A percentile compares a stretch with the other conserved stretches of the same genome.
These are phyloP conservation scores for Colletes collaris DNA, from an alignment of 2,888 invertebrate genomes.

Conservation along the genomic window DNA sequence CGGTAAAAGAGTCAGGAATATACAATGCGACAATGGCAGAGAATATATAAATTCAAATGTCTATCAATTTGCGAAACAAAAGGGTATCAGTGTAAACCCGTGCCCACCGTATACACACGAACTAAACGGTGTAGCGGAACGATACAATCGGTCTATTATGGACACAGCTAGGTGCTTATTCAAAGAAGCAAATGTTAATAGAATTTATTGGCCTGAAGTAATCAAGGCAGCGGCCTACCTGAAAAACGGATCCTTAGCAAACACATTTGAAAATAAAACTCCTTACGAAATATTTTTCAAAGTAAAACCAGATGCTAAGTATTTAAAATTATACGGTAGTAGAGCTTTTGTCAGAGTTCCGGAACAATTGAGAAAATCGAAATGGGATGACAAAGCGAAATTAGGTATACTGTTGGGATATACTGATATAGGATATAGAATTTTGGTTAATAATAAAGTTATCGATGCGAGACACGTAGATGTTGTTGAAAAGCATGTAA, in stretches of 20 bases:
- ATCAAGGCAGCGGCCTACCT: slow-evolving; percentile 12
- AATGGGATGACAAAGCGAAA: slow-evolving; percentile 49
- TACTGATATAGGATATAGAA: slow-evolving; percentile 49
- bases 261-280: slow-evolving; percentile 20
- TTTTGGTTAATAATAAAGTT: slow-evolving; percentile 26
- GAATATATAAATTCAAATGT: neutral
- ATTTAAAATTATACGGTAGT: slow-evolving; percentile 26
- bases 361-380: slow-evolving; percentile 14
- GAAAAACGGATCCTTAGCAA: slow-evolving; percentile 22
- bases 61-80: slow-evolving; percentile 3
- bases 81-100: neutral
- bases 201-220: slow-evolving; percentile 19
- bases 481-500: neutral
- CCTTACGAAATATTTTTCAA: slow-evolving; percentile 23
- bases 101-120: slow-evolving; percentile 5
- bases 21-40: neutral
- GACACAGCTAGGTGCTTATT: neutral
- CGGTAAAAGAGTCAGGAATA: neutral
- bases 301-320: slow-evolving; percentile 41
- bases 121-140: slow-evolving; percentile 17
- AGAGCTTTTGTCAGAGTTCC: slow-evolving; percentile 32
- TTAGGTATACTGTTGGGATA: slow-evolving; percentile 57
- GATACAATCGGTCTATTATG: slow-evolving; percentile 24
- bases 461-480: slow-evolving; percentile 6
- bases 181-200: slow-evolving; percentile 12